These are phyloP conservation scores for Spilogale gracilis DNA, from an alignment of 2,113 vertebrate species.

Conservation along the genomic window DNA sequence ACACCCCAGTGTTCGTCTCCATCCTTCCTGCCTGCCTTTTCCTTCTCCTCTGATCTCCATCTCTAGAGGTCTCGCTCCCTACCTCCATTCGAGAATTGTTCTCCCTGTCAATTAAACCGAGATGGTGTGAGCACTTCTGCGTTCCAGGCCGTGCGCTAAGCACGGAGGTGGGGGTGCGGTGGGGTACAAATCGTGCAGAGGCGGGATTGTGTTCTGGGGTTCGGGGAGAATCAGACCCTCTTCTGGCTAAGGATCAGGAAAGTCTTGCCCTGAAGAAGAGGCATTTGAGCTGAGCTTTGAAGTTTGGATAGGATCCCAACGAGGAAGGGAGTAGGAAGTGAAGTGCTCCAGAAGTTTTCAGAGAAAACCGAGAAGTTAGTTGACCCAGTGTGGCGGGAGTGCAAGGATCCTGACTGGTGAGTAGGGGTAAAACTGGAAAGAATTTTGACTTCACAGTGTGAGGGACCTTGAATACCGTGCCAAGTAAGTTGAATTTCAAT, in stretches of 20 bases:
- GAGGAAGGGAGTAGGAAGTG: neutral
- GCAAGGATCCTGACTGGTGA: neutral
- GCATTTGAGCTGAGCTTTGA: neutral
- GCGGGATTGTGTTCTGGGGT: neutral
- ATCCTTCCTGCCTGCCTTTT: neutral
- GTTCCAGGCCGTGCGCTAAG: neutral
- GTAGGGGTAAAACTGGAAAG: neutral
- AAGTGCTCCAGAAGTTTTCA: neutral
- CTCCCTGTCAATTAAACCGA: neutral
- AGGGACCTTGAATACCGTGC: neutral
- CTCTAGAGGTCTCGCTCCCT: neutral
- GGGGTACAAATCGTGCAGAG: neutral
- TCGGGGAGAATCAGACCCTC: neutral
- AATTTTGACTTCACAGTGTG: neutral
- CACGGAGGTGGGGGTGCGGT: accelerated
- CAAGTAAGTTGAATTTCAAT: neutral
- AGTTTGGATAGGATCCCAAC: neutral
- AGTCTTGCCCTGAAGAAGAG: neutral
- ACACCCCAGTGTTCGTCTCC: neutral
- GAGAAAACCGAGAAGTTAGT: neutral
- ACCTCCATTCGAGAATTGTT: neutral
- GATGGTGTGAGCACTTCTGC: neutral
- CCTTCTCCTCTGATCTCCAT: neutral
- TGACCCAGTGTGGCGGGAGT: neutral
- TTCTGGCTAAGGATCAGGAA: neutral